A percentile compares a stretch with the other conserved stretches of the same genome.
phyloP scores from a whole-genome alignment of 2,888 invertebrate species.

The Acronicta psi region DNA sequence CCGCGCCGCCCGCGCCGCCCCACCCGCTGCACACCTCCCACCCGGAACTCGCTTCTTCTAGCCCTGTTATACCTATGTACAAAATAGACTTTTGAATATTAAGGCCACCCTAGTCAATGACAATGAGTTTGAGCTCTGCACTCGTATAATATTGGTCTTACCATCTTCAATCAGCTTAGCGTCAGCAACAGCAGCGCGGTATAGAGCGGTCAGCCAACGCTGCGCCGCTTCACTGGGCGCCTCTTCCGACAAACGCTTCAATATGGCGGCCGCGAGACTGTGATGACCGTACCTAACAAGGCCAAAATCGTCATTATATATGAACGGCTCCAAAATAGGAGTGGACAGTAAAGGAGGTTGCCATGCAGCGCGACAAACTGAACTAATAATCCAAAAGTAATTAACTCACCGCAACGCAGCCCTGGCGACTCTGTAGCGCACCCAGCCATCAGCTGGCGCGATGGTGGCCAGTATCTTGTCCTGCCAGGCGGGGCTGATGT shows the following conservation, averaged over 20 bases:
- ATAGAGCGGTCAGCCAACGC: constrained; percentile 95
- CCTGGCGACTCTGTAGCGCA: constrained; percentile 95
- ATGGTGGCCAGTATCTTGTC: constrained; percentile 84
- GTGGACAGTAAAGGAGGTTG: no score
- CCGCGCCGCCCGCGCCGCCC: constrained; percentile 67
- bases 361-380: no score
- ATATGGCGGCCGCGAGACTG: constrained; percentile 91
- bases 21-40: constrained; percentile 72
- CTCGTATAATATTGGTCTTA: no score
- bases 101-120: no score
- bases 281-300: constrained; percentile 94
- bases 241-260: constrained; percentile 90
- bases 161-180: constrained; percentile 89
- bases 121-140: no score
- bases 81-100: no score
- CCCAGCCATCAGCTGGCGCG: constrained; percentile 92
- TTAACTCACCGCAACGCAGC: constrained; percentile 92
- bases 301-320: background rate
- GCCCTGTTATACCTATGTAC: constrained; percentile 67
- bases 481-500: constrained; percentile 69
- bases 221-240: constrained; percentile 96
- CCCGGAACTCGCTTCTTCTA: constrained; percentile 71
- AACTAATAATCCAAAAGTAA: no score
- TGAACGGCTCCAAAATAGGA: no score
- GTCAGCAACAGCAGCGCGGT: constrained; percentile 93